Evolutionary conservation across 2,797 vertebrate genomes (phyloP).

Genomic region (Rhabdophis nuchalis): DNA sequence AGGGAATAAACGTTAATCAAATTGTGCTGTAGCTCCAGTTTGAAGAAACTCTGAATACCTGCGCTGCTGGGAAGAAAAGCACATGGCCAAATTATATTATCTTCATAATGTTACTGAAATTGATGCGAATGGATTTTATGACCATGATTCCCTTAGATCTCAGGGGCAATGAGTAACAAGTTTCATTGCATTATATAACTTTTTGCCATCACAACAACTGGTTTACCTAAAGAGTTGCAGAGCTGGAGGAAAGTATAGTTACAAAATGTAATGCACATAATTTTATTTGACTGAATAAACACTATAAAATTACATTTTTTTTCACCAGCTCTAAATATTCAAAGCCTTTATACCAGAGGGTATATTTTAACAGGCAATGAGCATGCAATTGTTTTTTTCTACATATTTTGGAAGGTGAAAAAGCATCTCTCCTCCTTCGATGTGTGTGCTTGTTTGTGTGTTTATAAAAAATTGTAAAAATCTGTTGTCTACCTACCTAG

Average conservation of each 20-base stretch:
- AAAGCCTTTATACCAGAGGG: neutral
- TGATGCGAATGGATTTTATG: neutral
- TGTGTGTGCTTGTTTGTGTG: neutral
- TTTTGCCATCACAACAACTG: neutral
- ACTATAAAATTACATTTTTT: neutral
- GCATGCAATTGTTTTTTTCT: neutral
- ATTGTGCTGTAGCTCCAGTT: neutral
- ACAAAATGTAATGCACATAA: neutral
- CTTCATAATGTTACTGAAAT: neutral
- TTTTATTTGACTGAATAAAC: neutral
- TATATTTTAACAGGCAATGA: neutral
- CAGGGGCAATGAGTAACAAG: neutral
- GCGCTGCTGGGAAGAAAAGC: neutral
- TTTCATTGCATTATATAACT: neutral
- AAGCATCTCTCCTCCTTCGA: neutral
- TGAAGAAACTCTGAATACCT: neutral
- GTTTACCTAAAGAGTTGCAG: neutral
- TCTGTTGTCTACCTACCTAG: neutral
- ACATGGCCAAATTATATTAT: neutral
- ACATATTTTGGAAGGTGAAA: neutral
- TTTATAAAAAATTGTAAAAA: neutral
- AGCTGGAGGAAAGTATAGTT: neutral
- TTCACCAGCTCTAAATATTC: neutral
- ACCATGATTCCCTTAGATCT: neutral
- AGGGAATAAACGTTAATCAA: neutral